These are phyloP conservation scores for Onthophagus taurus DNA, from an alignment of 1,140 invertebrate genomes.

Conservation along the genomic window DNA sequence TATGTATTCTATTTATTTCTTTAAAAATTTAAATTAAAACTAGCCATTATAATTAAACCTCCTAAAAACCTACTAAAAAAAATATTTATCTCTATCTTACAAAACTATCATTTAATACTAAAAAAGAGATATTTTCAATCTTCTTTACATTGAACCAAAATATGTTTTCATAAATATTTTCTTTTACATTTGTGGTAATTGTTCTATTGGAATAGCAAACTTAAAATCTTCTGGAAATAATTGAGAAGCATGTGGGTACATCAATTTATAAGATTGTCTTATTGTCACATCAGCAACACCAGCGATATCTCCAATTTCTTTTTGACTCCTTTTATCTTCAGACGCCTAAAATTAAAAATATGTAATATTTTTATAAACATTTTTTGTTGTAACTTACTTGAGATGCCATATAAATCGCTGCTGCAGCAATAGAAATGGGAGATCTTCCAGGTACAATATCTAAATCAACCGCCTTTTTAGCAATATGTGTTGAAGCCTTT, in stretches of 20 bases:
- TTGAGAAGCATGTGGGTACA: conserved; percentile 87
- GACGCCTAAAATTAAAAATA: conserved; percentile 60
- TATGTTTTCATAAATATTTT: too few relatives aligned
- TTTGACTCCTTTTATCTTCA: conserved; percentile 88
- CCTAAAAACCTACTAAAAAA: too few relatives aligned
- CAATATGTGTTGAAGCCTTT: conserved; percentile 92
- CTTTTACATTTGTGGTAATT: conserved; percentile 75
- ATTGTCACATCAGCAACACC: conserved; percentile 99
- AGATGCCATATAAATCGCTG: conserved; percentile 99
- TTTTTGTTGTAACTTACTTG: conserved; percentile 48
- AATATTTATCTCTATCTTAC: conserved; percentile 5
- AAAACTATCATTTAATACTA: conserved; percentile 1
- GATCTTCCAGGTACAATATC: conserved; percentile 98
- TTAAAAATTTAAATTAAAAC: conserved; percentile 7
- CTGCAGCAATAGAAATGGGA: conserved; percentile 97
- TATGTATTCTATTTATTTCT: conserved; percentile 4
- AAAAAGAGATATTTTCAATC: not conserved
- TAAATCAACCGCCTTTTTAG: conserved; percentile 89
- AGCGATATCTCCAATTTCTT: conserved; percentile 98
- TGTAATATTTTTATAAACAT: conserved; percentile 2
- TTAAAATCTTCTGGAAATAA: conserved; percentile 95
- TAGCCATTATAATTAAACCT: too few relatives aligned
- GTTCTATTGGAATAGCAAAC: conserved; percentile 90
- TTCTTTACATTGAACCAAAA: conserved; percentile 2
- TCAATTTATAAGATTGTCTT: conserved; percentile 93